Percentiles rank a stretch among this genome's conserved stretches.
Conservation (phyloP, 2,888 invertebrate genomes). For the Oxystoma pomonae region DNA sequence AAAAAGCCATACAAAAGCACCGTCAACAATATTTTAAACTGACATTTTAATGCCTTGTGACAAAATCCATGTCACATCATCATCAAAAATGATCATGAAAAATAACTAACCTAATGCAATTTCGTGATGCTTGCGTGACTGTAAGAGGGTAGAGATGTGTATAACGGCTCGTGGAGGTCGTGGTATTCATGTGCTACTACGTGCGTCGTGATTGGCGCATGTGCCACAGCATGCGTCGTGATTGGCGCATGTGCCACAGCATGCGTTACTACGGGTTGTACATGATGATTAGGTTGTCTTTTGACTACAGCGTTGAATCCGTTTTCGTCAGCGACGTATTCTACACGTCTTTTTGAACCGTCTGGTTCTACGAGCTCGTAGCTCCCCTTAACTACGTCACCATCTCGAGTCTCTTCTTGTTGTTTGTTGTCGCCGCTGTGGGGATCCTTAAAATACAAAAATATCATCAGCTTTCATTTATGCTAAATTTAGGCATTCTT, state of each 20-base stretch:
- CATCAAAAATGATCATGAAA: too few relatives aligned
- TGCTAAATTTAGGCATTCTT: too few relatives aligned
- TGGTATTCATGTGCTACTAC: slow-evolving; percentile 20
- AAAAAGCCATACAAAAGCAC: background rate
- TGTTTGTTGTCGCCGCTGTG: slow-evolving; percentile 35
- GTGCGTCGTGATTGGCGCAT: slow-evolving; percentile 26
- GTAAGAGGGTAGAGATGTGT: slow-evolving; percentile 21
- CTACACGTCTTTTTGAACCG: slow-evolving; percentile 35
- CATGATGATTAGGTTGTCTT: slow-evolving; percentile 31
- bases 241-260: slow-evolving; percentile 44
- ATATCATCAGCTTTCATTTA: too few relatives aligned
- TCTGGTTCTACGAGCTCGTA: slow-evolving; percentile 37
- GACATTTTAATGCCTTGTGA: too few relatives aligned
- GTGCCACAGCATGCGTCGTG: slow-evolving; percentile 27
- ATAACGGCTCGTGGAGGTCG: slow-evolving; percentile 6
- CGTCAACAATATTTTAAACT: background rate
- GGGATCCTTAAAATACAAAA: slow-evolving; percentile 28
- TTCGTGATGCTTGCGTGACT: background rate
- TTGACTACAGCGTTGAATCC: slow-evolving; percentile 37
- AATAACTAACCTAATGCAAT: background rate
- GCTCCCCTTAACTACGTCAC: slow-evolving; percentile 35
- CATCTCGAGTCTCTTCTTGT: slow-evolving; percentile 35
- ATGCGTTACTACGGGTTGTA: slow-evolving; percentile 27
- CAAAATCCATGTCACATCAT: too few relatives aligned
- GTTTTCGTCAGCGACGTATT: slow-evolving; percentile 36